These are phyloP conservation scores for Drosophila malerkotliana DNA, from an alignment of 1,140 invertebrate genomes.

Conservation along the genomic window DNA sequence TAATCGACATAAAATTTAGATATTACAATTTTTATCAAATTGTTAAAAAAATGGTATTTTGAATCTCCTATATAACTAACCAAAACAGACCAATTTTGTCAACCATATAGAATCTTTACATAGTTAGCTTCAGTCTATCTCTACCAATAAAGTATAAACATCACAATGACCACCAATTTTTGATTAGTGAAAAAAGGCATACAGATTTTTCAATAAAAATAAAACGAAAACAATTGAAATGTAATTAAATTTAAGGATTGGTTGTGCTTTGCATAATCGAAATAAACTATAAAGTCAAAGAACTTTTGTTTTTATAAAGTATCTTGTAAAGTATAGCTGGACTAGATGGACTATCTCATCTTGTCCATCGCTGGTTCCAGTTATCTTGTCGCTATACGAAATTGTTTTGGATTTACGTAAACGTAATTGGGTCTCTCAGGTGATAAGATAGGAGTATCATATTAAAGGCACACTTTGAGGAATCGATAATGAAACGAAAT, in stretches of 20 bases:
- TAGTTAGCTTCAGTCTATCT: constrained; percentile 32
- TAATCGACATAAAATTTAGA: constrained; percentile 18
- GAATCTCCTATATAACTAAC: constrained; percentile 33
- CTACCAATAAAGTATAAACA: constrained; percentile 33
- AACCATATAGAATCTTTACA: constrained; percentile 22
- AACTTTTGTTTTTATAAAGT: background rate
- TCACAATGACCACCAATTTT: constrained; percentile 11
- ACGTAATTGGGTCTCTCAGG: constrained; percentile 12
- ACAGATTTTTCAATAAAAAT: constrained; percentile 63
- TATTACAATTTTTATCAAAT: constrained; percentile 34
- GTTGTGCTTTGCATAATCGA: background rate
- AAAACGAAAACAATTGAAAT: constrained; percentile 35
- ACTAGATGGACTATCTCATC: background rate
- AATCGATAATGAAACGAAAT: constrained; percentile 49
- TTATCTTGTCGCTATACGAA: constrained; percentile 16
- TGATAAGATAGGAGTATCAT: constrained; percentile 57
- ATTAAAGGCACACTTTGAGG: constrained; percentile 13
- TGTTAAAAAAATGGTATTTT: constrained; percentile 23
- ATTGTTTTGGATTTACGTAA: constrained; percentile 39
- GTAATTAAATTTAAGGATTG: background rate
- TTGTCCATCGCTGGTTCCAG: background rate
- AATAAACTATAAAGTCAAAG: background rate
- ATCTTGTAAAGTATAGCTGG: too few relatives aligned
- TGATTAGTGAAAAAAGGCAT: constrained; percentile 19
- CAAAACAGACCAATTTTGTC: constrained; percentile 46